These are phyloP conservation scores for Machimus atricapillus DNA, from an alignment of 2,888 invertebrate species.

Conservation along the genomic window DNA sequence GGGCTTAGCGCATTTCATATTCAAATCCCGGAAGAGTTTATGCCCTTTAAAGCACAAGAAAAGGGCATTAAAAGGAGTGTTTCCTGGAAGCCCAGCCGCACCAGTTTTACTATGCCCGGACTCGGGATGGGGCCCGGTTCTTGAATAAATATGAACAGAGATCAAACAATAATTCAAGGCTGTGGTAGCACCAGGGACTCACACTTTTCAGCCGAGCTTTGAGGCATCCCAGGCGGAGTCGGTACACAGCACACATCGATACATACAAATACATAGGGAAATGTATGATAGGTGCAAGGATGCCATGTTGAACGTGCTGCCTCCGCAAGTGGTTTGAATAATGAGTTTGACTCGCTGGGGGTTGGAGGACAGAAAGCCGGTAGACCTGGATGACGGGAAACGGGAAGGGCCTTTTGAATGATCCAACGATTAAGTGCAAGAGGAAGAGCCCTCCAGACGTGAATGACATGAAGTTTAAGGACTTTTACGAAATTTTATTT, in stretches of 20 bases:
- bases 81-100: background rate
- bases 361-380: background rate
- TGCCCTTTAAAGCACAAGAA: constrained; percentile 2
- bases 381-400: background rate
- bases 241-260: background rate
- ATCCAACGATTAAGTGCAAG: constrained; percentile 33
- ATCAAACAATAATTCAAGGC: constrained; percentile 41
- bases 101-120: background rate
- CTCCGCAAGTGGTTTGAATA: constrained; percentile 12
- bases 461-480: constrained; percentile 34
- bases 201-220: background rate
- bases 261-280: background rate
- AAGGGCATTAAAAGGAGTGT: constrained; percentile 19
- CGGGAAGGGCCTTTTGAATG: background rate
- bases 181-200: background rate
- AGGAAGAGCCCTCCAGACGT: constrained; percentile 19
- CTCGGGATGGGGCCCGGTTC: background rate
- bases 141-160: constrained; percentile 34
- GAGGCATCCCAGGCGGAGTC: background rate
- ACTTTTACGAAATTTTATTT: constrained; percentile 12
- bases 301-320: background rate
- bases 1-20: constrained; percentile 1
- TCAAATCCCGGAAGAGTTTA: constrained; percentile 38
- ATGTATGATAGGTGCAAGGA: background rate
- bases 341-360: background rate